Conservation (phyloP, 2,888 invertebrate genomes). For the Acanthosepion lycidas region DNA sequence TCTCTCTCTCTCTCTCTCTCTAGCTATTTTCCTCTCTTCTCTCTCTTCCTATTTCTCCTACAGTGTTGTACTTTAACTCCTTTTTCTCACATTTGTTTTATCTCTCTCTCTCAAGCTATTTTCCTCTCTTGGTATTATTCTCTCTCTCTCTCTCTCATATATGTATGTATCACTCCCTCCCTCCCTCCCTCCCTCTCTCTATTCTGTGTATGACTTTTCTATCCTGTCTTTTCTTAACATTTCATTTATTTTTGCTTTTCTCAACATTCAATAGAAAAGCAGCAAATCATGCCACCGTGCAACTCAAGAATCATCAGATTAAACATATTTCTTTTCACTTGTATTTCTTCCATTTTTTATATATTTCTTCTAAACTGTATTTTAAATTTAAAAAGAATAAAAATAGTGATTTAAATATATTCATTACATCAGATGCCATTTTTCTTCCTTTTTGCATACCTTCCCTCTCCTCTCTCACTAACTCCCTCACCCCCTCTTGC, state of each 20-base stretch:
- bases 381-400: too few species aligned
- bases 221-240: not conserved
- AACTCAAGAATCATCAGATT: too few species aligned
- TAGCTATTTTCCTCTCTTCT: not conserved
- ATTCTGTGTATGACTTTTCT: too few species aligned
- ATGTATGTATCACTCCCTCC: not conserved
- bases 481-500: not conserved
- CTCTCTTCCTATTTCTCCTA: not conserved
- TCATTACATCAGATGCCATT: too few species aligned
- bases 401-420: too few species aligned
- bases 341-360: not conserved
- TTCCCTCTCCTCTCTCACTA: not conserved
- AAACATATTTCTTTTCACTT: too few species aligned
- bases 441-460: too few species aligned
- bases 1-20: not conserved
- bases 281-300: too few species aligned
- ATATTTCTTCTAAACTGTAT: too few species aligned
- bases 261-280: too few species aligned
- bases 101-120: not conserved
- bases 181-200: not conserved
- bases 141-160: not conserved
- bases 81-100: not conserved
- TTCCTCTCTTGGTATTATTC: not conserved
- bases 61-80: not conserved
- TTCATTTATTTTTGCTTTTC: too few species aligned